Evolutionary conservation across 2,797 vertebrate genomes (phyloP).

Genomic region (Emydoidea blandingii): DNA sequence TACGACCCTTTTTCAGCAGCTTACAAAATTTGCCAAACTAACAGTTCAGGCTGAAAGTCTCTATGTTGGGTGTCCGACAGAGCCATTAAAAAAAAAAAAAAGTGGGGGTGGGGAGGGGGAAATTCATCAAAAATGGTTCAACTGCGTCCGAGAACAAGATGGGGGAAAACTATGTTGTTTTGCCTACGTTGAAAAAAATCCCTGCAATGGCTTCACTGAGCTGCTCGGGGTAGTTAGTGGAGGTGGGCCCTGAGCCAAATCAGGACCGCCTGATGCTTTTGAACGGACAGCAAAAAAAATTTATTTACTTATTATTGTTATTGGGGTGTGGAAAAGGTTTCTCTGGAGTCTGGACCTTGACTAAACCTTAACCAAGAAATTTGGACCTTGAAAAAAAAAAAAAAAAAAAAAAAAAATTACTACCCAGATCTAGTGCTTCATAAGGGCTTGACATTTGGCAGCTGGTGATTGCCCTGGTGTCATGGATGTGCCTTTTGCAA

Average conservation of each 20-base stretch:
- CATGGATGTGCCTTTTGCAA: neutral
- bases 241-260: no score
- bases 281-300: no score
- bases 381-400: no score
- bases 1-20: accelerated
- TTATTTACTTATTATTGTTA: no score
- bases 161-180: neutral
- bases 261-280: no score
- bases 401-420: no score
- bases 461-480: neutral
- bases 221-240: no score
- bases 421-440: neutral
- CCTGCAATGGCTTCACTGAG: neutral
- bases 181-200: no score
- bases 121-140: neutral
- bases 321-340: no score
- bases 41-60: accelerated
- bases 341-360: no score
- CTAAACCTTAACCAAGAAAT: no score
- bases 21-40: accelerated
- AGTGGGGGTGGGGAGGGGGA: no score
- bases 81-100: neutral
- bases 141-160: neutral
- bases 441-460: neutral
- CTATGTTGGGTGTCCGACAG: neutral